Conservation (phyloP, 2,797 vertebrate genomes). For the Anabacerthia variegaticeps region DNA sequence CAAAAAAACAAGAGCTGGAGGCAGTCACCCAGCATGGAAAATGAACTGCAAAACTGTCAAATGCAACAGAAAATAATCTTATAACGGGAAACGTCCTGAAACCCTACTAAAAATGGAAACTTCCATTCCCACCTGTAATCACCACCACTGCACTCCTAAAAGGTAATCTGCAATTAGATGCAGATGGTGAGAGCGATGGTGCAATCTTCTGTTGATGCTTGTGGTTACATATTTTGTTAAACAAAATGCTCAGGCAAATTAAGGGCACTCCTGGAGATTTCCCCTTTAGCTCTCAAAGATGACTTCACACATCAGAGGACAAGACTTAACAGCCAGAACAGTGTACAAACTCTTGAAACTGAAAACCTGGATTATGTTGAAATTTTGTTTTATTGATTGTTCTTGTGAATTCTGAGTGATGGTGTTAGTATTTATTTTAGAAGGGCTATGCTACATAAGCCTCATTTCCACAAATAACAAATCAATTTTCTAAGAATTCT, state of each 20-base stretch:
- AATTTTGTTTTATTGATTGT: neutral
- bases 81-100: conserved; percentile 53
- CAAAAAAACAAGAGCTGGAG: neutral
- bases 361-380: neutral
- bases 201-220: neutral
- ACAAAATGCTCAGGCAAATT: conserved; percentile 30
- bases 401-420: neutral
- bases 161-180: conserved; percentile 35
- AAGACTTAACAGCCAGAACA: neutral
- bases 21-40: conserved; percentile 49
- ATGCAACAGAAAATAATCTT: conserved; percentile 11
- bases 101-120: neutral
- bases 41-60: conserved; percentile 43
- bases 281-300: conserved; percentile 27
- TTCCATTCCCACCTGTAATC: conserved; percentile 64
- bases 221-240: conserved; percentile 25
- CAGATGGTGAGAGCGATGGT: conserved; percentile 38
- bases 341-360: neutral
- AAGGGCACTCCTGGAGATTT: conserved; percentile 56
- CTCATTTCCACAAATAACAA: neutral
- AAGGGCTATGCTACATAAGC: neutral
- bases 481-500: neutral
- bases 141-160: conserved; percentile 27
- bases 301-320: neutral
- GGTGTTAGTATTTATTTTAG: neutral